These are phyloP conservation scores for Hydrozoanthus tunicans DNA, from an alignment of 64 coral and sea anemone genomes.

Conservation along the genomic window DNA sequence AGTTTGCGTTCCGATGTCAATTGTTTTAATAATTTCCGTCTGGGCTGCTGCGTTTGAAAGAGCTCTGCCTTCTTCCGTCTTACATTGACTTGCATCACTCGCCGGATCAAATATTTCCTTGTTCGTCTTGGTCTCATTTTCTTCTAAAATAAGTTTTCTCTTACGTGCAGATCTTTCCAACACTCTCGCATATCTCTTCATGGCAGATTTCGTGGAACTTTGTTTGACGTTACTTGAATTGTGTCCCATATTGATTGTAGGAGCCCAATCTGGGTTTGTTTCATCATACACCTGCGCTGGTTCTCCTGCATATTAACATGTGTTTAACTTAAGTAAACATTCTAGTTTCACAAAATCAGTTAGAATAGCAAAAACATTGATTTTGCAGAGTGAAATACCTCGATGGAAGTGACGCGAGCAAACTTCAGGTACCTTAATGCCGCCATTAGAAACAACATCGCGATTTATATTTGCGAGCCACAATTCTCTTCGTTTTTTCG, in stretches of 20 bases:
- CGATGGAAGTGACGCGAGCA: slow-evolving; percentile 9
- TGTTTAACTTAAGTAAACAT: too few species aligned
- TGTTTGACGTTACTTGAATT: slow-evolving; percentile 6
- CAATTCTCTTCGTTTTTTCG: background rate
- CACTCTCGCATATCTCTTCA: background rate
- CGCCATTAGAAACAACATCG: background rate
- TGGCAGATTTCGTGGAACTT: slow-evolving; percentile 16
- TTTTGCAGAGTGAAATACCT: background rate
- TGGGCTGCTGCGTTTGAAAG: background rate
- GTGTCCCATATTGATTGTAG: slow-evolving; percentile 59
- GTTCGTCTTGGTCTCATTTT: background rate
- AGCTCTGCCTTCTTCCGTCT: background rate
- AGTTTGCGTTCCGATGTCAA: slow-evolving; percentile 6
- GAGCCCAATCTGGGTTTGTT: slow-evolving; percentile 59
- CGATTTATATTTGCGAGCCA: slow-evolving; percentile 2
- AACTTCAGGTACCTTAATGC: slow-evolving; percentile 4
- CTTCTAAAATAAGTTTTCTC: background rate
- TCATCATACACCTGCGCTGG: slow-evolving; percentile 10
- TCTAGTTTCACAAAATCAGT: slow-evolving; percentile 1
- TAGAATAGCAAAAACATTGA: background rate
- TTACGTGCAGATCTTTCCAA: slow-evolving; percentile 46
- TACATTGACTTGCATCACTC: background rate
- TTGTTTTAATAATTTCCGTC: background rate
- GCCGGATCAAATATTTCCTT: background rate
- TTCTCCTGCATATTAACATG: slow-evolving; percentile 40